Base-by-base conservation (phyloP, 2,113 vertebrate genomes). In the Ophthalmolycus amberensis region DNA sequence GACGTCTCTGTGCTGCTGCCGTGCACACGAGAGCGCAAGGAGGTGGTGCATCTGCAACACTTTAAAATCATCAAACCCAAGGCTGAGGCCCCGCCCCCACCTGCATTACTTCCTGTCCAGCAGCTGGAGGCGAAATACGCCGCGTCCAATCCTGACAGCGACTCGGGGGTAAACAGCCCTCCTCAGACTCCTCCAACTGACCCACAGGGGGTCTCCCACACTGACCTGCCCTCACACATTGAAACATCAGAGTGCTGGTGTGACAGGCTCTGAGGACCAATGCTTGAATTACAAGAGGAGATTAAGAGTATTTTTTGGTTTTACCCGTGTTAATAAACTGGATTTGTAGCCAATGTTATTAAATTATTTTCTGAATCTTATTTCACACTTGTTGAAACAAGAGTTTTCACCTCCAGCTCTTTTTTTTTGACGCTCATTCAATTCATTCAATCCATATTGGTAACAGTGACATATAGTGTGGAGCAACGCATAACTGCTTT, bases 51-150 rank as follows among this genome's bases (percentile, higher is more conserved):
- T 68, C 95, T 96, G 75, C 96, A 96, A 65, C 93, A 77, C 32
- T 95, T 96, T 85, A 94, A 95, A 84, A 88, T 92, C 62, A 90
- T 95, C 84, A 95, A 96, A 73, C 91, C 92, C 50, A 96, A 96
- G 60, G 90, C 88, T 0, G 94, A 95, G 22, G 73, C 27, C 2
- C 7, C 37, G 3, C 63, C 74, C 1, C 40, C 46, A 1, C 58
- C 56, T 4, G 68, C 38, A 9, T n/a, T 76, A 18, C 77, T 87
- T 72, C 85, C 85, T 18, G 79, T 79, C 44, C 81, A 91, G 81
- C 84, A 87, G 40, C 89, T 71, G 69, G 87, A 91, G 71, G 86
- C 76, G 16, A 95, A 95, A 29, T 89, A 90, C 3, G 9, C 20
- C 20, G 80, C 3, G 4, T 54, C 52, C 80, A 90, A 85, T 84